Base-by-base conservation (phyloP, 1,140 invertebrate genomes). In the Colletes latitarsis region DNA sequence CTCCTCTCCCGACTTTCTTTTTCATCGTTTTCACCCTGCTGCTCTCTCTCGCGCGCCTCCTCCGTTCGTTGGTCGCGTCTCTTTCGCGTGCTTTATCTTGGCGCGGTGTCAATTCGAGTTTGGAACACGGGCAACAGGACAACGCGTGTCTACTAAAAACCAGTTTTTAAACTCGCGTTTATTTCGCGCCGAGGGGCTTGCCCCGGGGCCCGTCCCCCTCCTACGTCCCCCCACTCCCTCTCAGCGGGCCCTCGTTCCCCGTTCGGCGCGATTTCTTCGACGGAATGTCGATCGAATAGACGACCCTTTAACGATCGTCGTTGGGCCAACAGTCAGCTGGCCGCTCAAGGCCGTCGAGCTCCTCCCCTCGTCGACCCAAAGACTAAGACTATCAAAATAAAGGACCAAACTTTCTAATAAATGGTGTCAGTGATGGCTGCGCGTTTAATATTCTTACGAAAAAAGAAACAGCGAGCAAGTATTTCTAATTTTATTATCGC, bases 81-180 rank as follows among this genome's bases (percentile, higher is more conserved):
- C 70, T 72, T 80, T 77, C 71, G 80, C 71, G 82, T 86, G 87
- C 86, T 89, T 91, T 92, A 91, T 92, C 91, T 91, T 77, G 86
- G 89, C 86, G 85, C 89, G 82, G 89, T 92, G 91, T 92, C 92
- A 92, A 93, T 92, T 93, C 90, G 88, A 92, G 91, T 93, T 93
- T 92, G 89, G 87, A 90, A 90, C 88, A 90, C 88, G 89, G 83
- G 77, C 89, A 89, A 90, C 88, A 91, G 90, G 88, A 92, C 92
- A 91, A 91, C 86, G 88, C 81, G 89, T 91, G 88, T 92, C 91
- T 92, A 92, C 91, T 92, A 90, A 91, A 92, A 92, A 92, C 91
- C 91, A 90, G 91, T 92, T 92, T 91, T 92, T 90, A 90, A 89
- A 89, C 88, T 86, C 86, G 70, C 88, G 86, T 91, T 91, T 91